phyloP scores from a whole-genome alignment of 2,888 invertebrate species.

The Apomyelois bistriatella region DNA sequence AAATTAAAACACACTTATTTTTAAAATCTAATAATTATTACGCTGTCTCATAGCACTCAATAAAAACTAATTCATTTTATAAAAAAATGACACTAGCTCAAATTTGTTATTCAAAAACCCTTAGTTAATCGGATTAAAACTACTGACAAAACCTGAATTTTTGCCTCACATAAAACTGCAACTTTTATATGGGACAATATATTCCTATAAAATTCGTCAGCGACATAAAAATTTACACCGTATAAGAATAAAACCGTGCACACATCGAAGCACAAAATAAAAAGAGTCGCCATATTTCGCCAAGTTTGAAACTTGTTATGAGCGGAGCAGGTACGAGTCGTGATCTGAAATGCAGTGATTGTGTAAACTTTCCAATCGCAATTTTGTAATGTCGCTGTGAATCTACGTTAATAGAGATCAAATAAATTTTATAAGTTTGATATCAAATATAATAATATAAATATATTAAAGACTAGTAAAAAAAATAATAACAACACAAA shows the following conservation, averaged over 20 bases:
- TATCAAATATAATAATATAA: not conserved
- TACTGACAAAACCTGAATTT: not conserved
- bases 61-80: too few relatives aligned
- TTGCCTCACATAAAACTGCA: conserved; percentile 5
- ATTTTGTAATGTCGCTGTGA: conserved; percentile 32
- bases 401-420: conserved; percentile 33
- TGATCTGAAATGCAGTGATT: conserved; percentile 40
- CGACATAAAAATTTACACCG: conserved; percentile 55
- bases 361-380: conserved; percentile 52
- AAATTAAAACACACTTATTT: too few relatives aligned
- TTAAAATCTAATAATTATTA: too few relatives aligned
- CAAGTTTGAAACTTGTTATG: conserved; percentile 59
- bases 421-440: conserved; percentile 35
- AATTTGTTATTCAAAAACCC: not conserved
- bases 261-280: conserved; percentile 51
- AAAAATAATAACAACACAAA: too few relatives aligned
- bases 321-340: conserved; percentile 43
- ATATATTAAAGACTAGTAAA: not conserved
- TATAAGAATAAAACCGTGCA: conserved; percentile 45
- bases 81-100: too few relatives aligned
- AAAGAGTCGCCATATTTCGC: conserved; percentile 58
- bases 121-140: not conserved
- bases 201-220: conserved; percentile 41
- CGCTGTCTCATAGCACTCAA: too few relatives aligned
- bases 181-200: conserved; percentile 45